Evolutionary conservation across 2,797 vertebrate genomes (phyloP).

Genomic region (Clamator glandarius): DNA sequence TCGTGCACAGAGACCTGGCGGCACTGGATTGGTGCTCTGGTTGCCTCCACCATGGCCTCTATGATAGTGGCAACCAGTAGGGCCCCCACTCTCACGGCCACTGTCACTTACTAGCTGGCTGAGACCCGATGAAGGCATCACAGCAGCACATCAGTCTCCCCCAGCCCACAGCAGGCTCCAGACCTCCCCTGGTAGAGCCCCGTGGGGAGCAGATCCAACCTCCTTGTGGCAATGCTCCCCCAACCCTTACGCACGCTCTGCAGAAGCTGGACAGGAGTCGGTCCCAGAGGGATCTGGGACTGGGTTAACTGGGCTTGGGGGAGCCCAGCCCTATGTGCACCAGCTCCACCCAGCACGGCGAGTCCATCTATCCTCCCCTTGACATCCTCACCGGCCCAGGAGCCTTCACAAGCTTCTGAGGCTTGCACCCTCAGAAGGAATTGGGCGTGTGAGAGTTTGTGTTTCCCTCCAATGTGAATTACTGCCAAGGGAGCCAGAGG

Average conservation of each 20-base stretch:
- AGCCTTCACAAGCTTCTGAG: neutral
- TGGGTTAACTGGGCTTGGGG: neutral
- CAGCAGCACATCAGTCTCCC: neutral
- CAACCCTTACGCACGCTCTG: rapidly evolving
- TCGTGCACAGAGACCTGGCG: rapidly evolving
- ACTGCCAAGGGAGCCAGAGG: neutral
- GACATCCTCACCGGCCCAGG: neutral
- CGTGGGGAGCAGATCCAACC: neutral
- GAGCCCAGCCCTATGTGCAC: neutral
- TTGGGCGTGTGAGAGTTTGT: neutral
- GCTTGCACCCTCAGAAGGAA: neutral
- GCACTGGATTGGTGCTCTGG: neutral
- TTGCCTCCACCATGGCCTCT: neutral
- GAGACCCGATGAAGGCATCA: neutral
- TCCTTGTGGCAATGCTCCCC: neutral
- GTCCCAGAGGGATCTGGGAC: neutral
- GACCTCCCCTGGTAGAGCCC: neutral
- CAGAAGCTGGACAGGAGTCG: rapidly evolving
- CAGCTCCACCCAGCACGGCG: rapidly evolving
- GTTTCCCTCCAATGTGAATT: neutral
- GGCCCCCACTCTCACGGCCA: neutral
- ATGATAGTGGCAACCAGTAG: neutral
- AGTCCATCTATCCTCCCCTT: neutral
- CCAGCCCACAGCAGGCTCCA: neutral
- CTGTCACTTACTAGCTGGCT: neutral